Evolutionary conservation across 2,888 invertebrate genomes (phyloP).

Genomic region (Belgica antarctica): DNA sequence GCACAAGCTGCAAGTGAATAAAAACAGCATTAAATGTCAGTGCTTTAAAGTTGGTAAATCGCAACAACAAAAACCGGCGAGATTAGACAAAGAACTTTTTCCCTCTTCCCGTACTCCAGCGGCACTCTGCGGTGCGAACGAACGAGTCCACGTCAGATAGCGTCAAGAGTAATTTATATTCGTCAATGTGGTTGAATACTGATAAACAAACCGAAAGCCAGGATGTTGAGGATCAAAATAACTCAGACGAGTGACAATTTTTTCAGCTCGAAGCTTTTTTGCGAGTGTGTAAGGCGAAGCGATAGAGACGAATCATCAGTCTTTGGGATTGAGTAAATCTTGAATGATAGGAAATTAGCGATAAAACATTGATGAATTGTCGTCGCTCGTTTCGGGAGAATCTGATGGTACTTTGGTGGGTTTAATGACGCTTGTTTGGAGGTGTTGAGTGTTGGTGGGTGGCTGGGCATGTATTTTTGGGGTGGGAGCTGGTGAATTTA

Average conservation of each 20-base stretch:
- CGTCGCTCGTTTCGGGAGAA: too few species aligned
- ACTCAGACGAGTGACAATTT: conserved; percentile 19
- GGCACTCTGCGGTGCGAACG: background rate
- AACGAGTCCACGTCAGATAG: conserved; percentile 31
- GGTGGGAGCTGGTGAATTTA: too few species aligned
- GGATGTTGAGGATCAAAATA: conserved; percentile 37
- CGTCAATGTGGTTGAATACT: conserved; percentile 33
- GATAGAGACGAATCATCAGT: conserved; percentile 12
- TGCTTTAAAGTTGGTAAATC: conserved; percentile 1
- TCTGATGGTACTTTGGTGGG: too few species aligned
- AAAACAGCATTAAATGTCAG: background rate
- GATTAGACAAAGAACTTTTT: conserved; percentile 26
- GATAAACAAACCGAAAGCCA: conserved; percentile 27
- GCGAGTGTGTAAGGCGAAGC: background rate
- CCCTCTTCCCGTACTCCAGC: conserved; percentile 7
- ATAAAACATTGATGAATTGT: conserved; percentile 28
- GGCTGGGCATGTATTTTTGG: too few species aligned
- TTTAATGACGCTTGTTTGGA: too few species aligned
- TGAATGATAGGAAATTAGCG: conserved; percentile 19
- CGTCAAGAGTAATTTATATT: conserved; percentile 37
- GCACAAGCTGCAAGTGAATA: background rate
- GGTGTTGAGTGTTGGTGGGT: too few species aligned
- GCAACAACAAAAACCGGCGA: background rate
- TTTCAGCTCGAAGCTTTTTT: background rate
- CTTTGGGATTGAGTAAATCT: background rate